Conservation (phyloP, 2,797 vertebrate genomes). For the Thaleichthys pacificus region DNA sequence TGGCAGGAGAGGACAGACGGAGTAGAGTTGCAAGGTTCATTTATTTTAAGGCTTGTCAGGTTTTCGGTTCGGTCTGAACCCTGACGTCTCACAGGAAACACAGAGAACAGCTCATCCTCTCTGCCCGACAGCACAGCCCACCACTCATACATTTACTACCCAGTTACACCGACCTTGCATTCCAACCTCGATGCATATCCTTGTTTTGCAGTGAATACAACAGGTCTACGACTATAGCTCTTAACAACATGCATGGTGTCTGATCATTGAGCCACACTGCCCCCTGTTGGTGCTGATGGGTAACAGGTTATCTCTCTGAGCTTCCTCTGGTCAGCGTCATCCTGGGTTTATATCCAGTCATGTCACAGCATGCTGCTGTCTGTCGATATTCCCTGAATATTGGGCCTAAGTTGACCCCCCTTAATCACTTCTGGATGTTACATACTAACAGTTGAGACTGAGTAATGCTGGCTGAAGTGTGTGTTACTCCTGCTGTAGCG, state of each 20-base stretch:
- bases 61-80: slow-evolving; percentile 1
- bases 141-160: not conserved
- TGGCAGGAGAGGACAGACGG: slow-evolving; percentile 47
- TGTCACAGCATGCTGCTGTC: slow-evolving; percentile 1
- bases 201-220: too few relatives aligned
- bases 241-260: not conserved
- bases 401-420: not conserved
- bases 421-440: not conserved
- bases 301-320: not conserved
- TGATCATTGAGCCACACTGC: slow-evolving; percentile 12
- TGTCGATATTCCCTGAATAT: not conserved
- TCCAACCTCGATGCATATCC: too few relatives aligned
- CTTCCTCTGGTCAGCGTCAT: too few relatives aligned
- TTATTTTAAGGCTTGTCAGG: slow-evolving; percentile 47
- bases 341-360: not conserved
- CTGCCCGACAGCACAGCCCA: not conserved
- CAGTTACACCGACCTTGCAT: too few relatives aligned
- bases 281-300: slow-evolving; percentile 6
- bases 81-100: not conserved
- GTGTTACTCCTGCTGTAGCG: not conserved
- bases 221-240: too few relatives aligned
- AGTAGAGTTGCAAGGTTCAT: slow-evolving; percentile 66
- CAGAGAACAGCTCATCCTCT: not conserved
- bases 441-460: not conserved
- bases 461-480: not conserved